These are phyloP conservation scores for Teinopalpus imperialis DNA, from an alignment of 2,888 invertebrate species.

Conservation along the genomic window DNA sequence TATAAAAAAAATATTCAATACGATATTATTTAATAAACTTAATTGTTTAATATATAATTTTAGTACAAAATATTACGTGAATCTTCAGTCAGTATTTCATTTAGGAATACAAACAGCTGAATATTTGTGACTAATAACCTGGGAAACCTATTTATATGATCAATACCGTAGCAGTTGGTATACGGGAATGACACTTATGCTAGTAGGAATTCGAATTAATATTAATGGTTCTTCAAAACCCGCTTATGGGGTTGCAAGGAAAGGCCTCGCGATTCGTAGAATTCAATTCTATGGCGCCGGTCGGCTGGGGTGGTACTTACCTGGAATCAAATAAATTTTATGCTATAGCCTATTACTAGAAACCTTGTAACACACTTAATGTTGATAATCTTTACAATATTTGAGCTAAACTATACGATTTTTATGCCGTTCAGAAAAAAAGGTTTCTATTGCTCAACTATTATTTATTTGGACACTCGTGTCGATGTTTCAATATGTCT, in stretches of 20 bases:
- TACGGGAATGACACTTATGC: constrained; percentile 23
- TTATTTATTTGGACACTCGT: no score
- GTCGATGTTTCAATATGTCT: no score
- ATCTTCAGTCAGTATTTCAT: no score
- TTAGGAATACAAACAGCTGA: background rate
- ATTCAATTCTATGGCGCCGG: constrained; percentile 68
- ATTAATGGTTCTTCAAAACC: constrained; percentile 63
- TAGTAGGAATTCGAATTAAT: constrained; percentile 45
- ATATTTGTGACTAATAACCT: constrained; percentile 3
- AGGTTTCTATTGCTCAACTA: no score
- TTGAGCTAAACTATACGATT: no score
- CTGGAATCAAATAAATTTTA: constrained; percentile 62
- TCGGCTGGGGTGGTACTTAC: constrained; percentile 52
- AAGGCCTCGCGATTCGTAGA: constrained; percentile 65
- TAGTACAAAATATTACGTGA: no score
- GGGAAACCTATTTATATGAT: constrained; percentile 2
- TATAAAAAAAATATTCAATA: no score
- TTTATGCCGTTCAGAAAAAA: no score
- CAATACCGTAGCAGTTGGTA: constrained; percentile 5
- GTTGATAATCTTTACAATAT: no score
- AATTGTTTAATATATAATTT: no score
- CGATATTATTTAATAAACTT: no score
- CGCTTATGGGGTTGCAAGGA: constrained; percentile 61
- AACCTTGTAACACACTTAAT: constrained; percentile 3
- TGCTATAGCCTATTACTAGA: constrained; percentile 22